A percentile compares a stretch with the other conserved stretches of the same genome.
phyloP scores from a whole-genome alignment of 2,113 vertebrate species.

The Donacobius atricapilla region DNA sequence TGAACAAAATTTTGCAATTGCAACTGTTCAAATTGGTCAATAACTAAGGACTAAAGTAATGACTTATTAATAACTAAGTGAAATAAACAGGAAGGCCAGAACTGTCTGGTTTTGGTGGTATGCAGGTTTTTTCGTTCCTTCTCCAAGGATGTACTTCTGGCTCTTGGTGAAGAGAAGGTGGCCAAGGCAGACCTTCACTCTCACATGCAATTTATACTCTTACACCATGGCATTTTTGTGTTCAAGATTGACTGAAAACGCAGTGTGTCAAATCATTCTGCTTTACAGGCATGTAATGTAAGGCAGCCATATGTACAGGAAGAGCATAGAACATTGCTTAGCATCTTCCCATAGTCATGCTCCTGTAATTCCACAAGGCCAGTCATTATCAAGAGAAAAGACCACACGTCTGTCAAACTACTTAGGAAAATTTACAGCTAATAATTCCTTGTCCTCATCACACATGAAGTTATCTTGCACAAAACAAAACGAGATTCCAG shows the following conservation, averaged over 20 bases:
- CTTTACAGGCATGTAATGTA: not conserved
- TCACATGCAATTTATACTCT: not conserved
- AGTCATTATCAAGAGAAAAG: not conserved
- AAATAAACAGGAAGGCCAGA: not conserved
- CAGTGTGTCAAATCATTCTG: not conserved
- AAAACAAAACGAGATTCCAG: not conserved
- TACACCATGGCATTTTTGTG: not conserved
- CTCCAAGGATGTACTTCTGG: not conserved
- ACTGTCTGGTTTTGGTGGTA: not conserved
- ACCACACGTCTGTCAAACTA: not conserved
- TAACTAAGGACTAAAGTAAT: not conserved
- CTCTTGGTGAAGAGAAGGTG: not conserved
- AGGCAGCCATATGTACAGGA: not conserved
- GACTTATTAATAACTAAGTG: not conserved
- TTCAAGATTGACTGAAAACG: not conserved
- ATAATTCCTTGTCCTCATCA: not conserved
- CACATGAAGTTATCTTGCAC: not conserved
- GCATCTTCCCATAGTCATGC: not conserved
- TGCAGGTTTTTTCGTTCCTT: not conserved
- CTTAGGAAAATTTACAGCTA: not conserved
- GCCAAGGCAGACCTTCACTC: not conserved
- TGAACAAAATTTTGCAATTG: slow-evolving; percentile 2
- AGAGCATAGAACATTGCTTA: not conserved
- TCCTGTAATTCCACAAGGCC: not conserved
- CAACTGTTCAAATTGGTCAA: not conserved